A percentile compares a stretch with the other conserved stretches of the same genome.
phyloP scores from a whole-genome alignment of 2,113 vertebrate species.

The Festucalex cinctus region DNA sequence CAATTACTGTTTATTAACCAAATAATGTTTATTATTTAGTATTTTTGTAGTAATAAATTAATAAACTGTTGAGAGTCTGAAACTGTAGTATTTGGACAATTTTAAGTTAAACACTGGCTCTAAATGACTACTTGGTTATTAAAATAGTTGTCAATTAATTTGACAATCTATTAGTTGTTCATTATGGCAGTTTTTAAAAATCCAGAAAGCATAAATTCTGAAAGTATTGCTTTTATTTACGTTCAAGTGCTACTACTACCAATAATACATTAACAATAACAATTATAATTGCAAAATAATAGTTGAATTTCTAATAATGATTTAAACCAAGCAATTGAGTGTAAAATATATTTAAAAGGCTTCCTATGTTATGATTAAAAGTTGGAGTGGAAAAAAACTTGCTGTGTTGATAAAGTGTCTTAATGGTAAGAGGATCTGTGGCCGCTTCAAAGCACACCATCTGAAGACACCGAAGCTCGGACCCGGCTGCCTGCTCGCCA shows the following conservation, averaged over 20 bases:
- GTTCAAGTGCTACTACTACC: background rate
- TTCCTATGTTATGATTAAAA: background rate
- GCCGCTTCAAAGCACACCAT: slow-evolving; percentile 46
- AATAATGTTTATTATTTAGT: too few relatives aligned
- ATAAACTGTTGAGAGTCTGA: too few relatives aligned
- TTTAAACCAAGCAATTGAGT: background rate
- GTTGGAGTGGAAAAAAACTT: slow-evolving; percentile 9
- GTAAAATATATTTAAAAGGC: background rate
- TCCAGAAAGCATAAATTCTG: background rate
- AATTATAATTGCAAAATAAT: background rate
- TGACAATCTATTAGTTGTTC: background rate
- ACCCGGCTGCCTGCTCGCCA: slow-evolving; percentile 35
- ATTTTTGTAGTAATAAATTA: too few relatives aligned
- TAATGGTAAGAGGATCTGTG: slow-evolving; percentile 47
- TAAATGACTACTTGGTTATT: too few relatives aligned
- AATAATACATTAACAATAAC: background rate
- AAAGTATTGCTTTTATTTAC: background rate
- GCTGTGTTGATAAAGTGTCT: slow-evolving; percentile 24
- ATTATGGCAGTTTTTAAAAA: background rate
- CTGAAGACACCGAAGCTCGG: slow-evolving; percentile 44
- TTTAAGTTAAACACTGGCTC: too few relatives aligned
- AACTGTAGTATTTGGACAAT: too few relatives aligned
- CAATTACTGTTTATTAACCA: too few relatives aligned
- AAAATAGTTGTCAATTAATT: background rate
- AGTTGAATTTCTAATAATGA: background rate